These are phyloP conservation scores for Melinopterus prodromus DNA, from an alignment of 2,888 invertebrate species.

Conservation along the genomic window DNA sequence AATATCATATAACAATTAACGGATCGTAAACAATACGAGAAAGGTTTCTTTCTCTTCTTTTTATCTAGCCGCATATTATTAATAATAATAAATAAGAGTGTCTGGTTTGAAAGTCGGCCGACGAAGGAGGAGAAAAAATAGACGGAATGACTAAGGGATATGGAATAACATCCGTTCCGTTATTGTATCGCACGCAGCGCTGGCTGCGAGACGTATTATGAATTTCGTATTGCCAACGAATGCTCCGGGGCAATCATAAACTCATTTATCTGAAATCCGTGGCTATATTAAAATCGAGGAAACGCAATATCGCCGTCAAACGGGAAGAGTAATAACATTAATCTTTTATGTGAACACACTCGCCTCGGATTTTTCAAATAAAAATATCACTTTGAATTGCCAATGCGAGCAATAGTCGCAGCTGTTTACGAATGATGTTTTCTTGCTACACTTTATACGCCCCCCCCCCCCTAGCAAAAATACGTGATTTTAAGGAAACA, in stretches of 20 bases:
- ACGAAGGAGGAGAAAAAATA: not conserved
- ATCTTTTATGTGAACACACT: slow-evolving; percentile 11
- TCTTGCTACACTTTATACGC: not conserved
- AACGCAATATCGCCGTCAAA: slow-evolving; percentile 30
- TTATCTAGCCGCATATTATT: not conserved
- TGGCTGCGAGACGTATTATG: slow-evolving; percentile 28
- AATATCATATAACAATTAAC: slow-evolving; percentile 4
- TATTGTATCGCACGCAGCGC: slow-evolving; percentile 11
- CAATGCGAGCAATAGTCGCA: not conserved
- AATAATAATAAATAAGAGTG: slow-evolving; percentile 4
- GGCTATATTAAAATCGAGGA: slow-evolving; percentile 33
- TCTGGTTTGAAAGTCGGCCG: not conserved
- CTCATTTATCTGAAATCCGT: slow-evolving; percentile 35
- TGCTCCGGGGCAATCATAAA: slow-evolving; percentile 34
- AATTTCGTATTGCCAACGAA: slow-evolving; percentile 27
- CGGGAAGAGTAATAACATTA: slow-evolving; percentile 17
- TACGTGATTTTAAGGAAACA: too few relatives aligned
- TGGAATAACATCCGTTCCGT: slow-evolving; percentile 23
- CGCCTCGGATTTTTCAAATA: not conserved
- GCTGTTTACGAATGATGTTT: not conserved
- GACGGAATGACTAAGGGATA: slow-evolving; percentile 9
- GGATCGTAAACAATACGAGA: not conserved
- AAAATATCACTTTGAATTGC: not conserved
- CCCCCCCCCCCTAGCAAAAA: too few relatives aligned
- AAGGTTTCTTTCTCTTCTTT: not conserved